Conservation (phyloP, 2,888 invertebrate genomes). For the Chrysina gloriosa region DNA sequence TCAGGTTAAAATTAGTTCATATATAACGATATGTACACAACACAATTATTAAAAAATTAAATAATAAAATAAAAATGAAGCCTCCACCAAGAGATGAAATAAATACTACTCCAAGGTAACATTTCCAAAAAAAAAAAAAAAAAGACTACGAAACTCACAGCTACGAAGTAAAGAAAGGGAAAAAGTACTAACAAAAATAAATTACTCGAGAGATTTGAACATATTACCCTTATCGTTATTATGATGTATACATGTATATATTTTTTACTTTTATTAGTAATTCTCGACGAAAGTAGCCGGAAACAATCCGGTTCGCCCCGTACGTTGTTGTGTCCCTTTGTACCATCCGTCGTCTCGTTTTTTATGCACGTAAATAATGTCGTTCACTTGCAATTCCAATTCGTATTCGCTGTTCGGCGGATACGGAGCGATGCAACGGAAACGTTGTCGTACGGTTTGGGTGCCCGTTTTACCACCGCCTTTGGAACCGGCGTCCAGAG, state of each 20-base stretch:
- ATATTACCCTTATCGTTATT: not conserved
- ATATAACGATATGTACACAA: slow-evolving; percentile 8
- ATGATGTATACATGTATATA: not conserved
- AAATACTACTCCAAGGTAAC: slow-evolving; percentile 29
- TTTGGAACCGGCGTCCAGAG: slow-evolving; percentile 76
- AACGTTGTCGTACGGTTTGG: slow-evolving; percentile 68
- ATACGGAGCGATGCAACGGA: slow-evolving; percentile 92
- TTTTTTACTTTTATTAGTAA: slow-evolving; percentile 19
- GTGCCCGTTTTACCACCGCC: slow-evolving; percentile 58
- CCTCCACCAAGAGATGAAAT: slow-evolving; percentile 1
- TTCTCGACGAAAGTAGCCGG: slow-evolving; percentile 92
- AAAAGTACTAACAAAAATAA: not conserved
- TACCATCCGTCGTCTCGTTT: slow-evolving; percentile 97
- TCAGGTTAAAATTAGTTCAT: not conserved
- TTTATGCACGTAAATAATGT: slow-evolving; percentile 90
- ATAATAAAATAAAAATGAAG: too few species aligned
- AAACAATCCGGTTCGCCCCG: slow-evolving; percentile 93
- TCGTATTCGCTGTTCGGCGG: slow-evolving; percentile 95
- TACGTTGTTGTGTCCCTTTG: slow-evolving; percentile 90
- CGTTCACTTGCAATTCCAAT: slow-evolving; percentile 88
- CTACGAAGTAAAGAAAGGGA: not conserved
- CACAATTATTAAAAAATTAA: too few species aligned
- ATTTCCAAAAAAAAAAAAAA: not conserved
- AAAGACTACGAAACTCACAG: not conserved
- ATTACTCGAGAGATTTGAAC: slow-evolving; percentile 1